Conservation (phyloP, 1,140 invertebrate genomes). For the Drosophila parvula region DNA sequence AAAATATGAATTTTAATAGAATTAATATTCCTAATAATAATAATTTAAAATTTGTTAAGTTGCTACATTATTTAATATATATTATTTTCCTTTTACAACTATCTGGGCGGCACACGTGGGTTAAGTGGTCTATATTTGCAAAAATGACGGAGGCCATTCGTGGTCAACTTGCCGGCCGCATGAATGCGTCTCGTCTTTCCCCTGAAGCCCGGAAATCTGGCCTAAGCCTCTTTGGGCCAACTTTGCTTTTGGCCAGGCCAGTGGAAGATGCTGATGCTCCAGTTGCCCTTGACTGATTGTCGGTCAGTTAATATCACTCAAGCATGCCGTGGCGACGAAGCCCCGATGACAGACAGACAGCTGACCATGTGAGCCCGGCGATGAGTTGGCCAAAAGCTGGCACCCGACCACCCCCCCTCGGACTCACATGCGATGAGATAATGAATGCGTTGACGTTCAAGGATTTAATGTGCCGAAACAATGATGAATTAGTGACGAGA, state of each 20-base stretch:
- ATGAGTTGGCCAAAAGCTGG: conserved; percentile 72
- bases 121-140: conserved; percentile 24
- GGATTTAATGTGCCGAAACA: conserved; percentile 83
- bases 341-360: conserved; percentile 47
- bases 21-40: no score
- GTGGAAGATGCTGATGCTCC: conserved; percentile 33
- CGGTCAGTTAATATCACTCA: conserved; percentile 82
- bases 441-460: conserved; percentile 82
- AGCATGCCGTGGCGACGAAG: conserved; percentile 61
- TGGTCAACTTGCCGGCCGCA: conserved; percentile 36
- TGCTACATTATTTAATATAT: not conserved
- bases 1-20: no score
- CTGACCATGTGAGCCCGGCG: conserved; percentile 64
- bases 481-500: conserved; percentile 83
- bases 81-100: not conserved
- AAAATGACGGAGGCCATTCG: conserved; percentile 58
- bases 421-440: conserved; percentile 67
- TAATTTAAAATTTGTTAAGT: no score
- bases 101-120: conserved; percentile 4
- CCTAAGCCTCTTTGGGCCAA: conserved; percentile 57
- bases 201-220: conserved; percentile 57
- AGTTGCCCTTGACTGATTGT: conserved; percentile 74
- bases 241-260: conserved; percentile 29
- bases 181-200: conserved; percentile 40
- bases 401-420: not conserved